A percentile compares a stretch with the other conserved stretches of the same genome.
Conservation (phyloP, 2,797 vertebrate genomes). For the Pristis pectinata region DNA sequence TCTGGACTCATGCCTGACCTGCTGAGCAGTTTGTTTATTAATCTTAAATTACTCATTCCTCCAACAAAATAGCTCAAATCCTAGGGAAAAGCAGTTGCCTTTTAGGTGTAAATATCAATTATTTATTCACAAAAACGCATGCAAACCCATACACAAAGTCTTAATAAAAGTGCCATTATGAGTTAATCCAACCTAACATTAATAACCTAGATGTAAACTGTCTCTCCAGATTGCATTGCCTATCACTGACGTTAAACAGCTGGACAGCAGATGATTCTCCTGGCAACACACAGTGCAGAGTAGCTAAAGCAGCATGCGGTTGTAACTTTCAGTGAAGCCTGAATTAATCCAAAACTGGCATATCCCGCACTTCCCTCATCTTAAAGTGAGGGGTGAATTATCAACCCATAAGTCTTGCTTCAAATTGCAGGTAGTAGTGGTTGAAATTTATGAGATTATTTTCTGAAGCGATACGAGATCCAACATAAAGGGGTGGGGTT, state of each 20-base stretch:
- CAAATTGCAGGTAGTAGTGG: neutral
- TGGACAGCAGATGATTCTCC: slow-evolving; percentile 2
- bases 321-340: neutral
- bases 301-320: neutral
- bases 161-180: neutral
- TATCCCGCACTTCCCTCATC: neutral
- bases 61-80: neutral
- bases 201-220: neutral
- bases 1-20: too few relatives aligned
- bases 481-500: neutral
- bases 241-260: neutral
- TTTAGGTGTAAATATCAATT: neutral
- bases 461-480: neutral
- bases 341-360: neutral
- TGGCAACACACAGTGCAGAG: neutral
- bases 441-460: neutral
- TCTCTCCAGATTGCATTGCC: neutral
- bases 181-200: neutral
- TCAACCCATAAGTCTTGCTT: neutral
- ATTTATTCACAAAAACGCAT: neutral
- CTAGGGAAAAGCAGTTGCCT: neutral
- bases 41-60: neutral
- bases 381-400: neutral
- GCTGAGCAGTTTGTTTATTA: too few relatives aligned
- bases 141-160: neutral